Conservation (phyloP, 2,113 vertebrate genomes). For the Dinomys branickii region DNA sequence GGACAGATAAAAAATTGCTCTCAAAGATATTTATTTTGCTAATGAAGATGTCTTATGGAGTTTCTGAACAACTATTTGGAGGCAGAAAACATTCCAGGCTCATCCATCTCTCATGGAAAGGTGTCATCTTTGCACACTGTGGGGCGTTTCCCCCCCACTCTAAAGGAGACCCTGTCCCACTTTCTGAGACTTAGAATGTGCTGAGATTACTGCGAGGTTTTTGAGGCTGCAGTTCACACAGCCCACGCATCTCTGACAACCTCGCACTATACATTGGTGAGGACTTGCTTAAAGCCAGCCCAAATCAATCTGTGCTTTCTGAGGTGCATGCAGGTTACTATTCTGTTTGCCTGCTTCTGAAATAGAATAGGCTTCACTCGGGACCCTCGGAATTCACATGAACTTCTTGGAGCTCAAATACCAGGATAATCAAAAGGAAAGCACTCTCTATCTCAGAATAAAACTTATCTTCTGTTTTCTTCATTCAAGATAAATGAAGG, state of each 20-base stretch:
- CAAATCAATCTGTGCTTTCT: slow-evolving; percentile 34
- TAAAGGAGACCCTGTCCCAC: slow-evolving; percentile 57
- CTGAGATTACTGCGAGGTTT: background rate
- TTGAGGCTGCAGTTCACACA: slow-evolving; percentile 35
- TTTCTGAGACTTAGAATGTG: slow-evolving; percentile 59
- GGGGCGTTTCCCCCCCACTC: background rate
- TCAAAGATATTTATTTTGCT: slow-evolving; percentile 64
- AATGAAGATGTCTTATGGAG: slow-evolving; percentile 46
- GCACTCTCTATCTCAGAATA: background rate
- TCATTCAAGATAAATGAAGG: background rate
- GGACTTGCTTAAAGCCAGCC: slow-evolving; percentile 53
- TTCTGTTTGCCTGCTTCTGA: background rate
- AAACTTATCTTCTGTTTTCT: background rate
- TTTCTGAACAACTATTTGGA: slow-evolving; percentile 42
- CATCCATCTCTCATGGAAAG: slow-evolving; percentile 19
- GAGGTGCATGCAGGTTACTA: slow-evolving; percentile 50
- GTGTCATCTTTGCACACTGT: background rate
- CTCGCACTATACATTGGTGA: background rate
- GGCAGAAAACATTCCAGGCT: background rate
- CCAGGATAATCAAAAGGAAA: slow-evolving; percentile 5
- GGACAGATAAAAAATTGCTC: slow-evolving; percentile 49
- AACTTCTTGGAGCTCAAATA: background rate
- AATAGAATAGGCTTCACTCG: background rate
- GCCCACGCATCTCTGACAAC: slow-evolving; percentile 48
- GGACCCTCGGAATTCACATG: background rate